These are phyloP conservation scores for Lutraria rhynchaena DNA, from an alignment of 1,140 invertebrate species.

Conservation along the genomic window DNA sequence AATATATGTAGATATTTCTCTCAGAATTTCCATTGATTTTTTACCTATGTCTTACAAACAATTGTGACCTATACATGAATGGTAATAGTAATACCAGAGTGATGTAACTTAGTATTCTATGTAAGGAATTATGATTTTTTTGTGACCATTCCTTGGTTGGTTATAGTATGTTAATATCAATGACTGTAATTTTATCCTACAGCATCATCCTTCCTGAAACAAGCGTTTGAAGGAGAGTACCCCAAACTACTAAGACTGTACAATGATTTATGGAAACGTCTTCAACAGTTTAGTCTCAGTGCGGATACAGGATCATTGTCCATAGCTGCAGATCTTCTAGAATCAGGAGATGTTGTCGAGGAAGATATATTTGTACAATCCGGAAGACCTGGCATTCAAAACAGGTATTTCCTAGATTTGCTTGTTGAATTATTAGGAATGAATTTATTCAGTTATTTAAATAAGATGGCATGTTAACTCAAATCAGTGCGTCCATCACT, in stretches of 20 bases:
- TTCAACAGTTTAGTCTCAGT: constrained; percentile 82
- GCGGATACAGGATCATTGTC: constrained; percentile 64
- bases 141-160: neutral
- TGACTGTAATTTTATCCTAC: constrained; percentile 47
- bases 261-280: constrained; percentile 86
- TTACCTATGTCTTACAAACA: too few species aligned
- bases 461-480: too few species aligned
- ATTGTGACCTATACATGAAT: too few species aligned
- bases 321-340: constrained; percentile 59
- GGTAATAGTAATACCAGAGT: neutral
- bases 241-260: constrained; percentile 90
- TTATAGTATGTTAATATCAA: neutral
- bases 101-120: neutral
- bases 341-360: constrained; percentile 59
- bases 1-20: too few species aligned
- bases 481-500: too few species aligned
- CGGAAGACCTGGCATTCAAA: constrained; percentile 63
- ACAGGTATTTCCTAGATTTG: constrained; percentile 48
- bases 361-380: constrained; percentile 73
- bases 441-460: too few species aligned
- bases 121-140: neutral
- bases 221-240: constrained; percentile 94
- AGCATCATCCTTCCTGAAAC: constrained; percentile 89
- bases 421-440: too few species aligned
- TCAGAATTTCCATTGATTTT: too few species aligned